These are phyloP conservation scores for Lochmaea capreae DNA, from an alignment of 2,888 invertebrate species.

Conservation along the genomic window DNA sequence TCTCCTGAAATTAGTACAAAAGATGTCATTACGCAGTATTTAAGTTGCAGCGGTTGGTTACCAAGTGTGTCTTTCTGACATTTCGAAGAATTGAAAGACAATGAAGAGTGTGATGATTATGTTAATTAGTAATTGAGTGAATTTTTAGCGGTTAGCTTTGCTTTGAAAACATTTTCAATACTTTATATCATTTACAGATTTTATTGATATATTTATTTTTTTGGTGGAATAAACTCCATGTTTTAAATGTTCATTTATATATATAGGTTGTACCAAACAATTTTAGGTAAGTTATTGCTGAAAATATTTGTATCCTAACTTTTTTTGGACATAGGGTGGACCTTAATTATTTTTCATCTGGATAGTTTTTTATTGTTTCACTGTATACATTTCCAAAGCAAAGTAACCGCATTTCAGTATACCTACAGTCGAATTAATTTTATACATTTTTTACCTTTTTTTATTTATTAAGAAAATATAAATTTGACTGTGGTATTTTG, in stretches of 20 bases:
- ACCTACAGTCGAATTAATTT: too few species aligned
- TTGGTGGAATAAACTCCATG: neutral
- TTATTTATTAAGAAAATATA: too few species aligned
- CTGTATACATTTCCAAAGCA: too few species aligned
- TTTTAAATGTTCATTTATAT: neutral
- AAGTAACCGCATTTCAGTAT: too few species aligned
- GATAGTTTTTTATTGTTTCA: too few species aligned
- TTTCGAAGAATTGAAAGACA: conserved; percentile 12
- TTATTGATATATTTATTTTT: neutral
- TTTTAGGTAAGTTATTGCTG: too few species aligned
- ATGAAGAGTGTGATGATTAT: conserved; percentile 1
- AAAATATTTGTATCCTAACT: too few species aligned
- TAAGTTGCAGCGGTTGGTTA: conserved; percentile 61
- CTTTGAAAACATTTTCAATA: neutral
- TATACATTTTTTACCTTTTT: too few species aligned
- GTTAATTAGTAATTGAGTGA: neutral
- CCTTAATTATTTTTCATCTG: too few species aligned
- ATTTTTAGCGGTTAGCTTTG: neutral
- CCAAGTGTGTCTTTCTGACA: conserved; percentile 54
- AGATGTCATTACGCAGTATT: conserved; percentile 60
- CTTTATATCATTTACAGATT: too few species aligned
- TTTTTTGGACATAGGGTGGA: too few species aligned
- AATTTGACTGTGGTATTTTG: neutral
- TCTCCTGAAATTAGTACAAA: conserved; percentile 54
- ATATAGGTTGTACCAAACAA: too few species aligned